Base-by-base conservation (phyloP, 2,797 vertebrate species). In the Sebastes iracundus region DNA sequence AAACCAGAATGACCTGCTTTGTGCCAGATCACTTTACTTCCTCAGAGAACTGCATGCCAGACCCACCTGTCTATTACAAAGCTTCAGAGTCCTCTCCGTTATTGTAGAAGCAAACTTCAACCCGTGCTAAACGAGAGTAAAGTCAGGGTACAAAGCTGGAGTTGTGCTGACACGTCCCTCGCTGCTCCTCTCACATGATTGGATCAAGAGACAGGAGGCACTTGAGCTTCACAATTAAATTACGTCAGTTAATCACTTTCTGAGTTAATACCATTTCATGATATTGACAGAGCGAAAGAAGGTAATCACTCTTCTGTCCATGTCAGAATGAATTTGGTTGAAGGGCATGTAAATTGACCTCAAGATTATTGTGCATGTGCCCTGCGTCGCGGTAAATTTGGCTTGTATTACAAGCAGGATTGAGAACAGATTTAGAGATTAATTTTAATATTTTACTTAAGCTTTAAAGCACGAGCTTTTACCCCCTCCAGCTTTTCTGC, bases 391-490 rank as follows among this genome's bases (percentile, higher is more conserved):
- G 11, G 56, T 72, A 74, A 76, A 80, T 73, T 84, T 83, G 72
- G 79, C 77, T 16, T 82, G 77, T 80, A 72, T 88, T 89, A 87
- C 73, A 83, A 75, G 78, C 65, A 38, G 89, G 92, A 91, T 88
- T 92, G 77, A 86, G 85, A 90, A 84, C 81, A 91, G 91, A 92
- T 94, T 93, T 92, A 88, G 77, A 85, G 90, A 90, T 94, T 92
- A 91, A 76, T 86, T 88, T 90, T 83, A 82, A 91, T 92, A 90
- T 92, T 90, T 91, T 74, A 84, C 75, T 81, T 79, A 75, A 92
- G 89, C 90, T 90, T 88, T 82, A 86, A 89, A 91, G 88, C 85
- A 77, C 77, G 22, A 84, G 62, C 58, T 70, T 68, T 69, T 64
- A 25, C 22, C 6, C 7, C 13, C 18, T 16, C 38, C 55, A 49